phyloP scores from a whole-genome alignment of 2,113 vertebrate genomes.

The Spea multiplicata region DNA sequence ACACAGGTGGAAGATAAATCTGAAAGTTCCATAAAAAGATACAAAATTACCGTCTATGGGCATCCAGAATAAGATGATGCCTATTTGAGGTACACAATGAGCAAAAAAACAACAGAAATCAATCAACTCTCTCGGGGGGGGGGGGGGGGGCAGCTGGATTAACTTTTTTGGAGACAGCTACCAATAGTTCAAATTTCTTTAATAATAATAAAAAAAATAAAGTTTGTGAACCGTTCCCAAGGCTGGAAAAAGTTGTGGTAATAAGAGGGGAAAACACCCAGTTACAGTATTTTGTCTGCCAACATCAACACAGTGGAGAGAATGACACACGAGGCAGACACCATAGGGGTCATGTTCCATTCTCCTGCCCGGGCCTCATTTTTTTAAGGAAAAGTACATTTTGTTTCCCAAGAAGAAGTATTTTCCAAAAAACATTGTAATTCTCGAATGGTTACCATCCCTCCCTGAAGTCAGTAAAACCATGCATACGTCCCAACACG shows the following conservation, averaged over 20 bases:
- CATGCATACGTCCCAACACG: too few species aligned
- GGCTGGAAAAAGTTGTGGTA: neutral
- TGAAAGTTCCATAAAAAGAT: neutral
- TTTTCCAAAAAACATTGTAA: too few species aligned
- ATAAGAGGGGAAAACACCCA: neutral
- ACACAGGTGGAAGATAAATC: neutral
- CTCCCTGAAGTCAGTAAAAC: too few species aligned
- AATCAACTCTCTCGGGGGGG: neutral
- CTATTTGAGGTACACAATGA: conserved; percentile 15
- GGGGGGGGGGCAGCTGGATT: neutral
- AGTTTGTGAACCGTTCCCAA: neutral
- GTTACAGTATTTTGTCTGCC: neutral
- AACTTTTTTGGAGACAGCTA: neutral
- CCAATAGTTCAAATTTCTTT: neutral
- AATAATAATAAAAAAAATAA: neutral
- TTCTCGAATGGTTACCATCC: too few species aligned
- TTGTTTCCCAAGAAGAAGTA: too few species aligned
- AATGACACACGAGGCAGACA: neutral
- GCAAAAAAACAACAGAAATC: conserved; percentile 4
- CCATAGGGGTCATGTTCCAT: neutral
- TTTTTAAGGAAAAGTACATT: too few species aligned
- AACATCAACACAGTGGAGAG: neutral
- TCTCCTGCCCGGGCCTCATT: too few species aligned
- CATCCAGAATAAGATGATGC: neutral
- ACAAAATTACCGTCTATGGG: neutral